Percentiles rank a stretch among this genome's conserved stretches.
phyloP scores from a whole-genome alignment of 2,113 vertebrate species.

The Peucedramus taeniatus region DNA sequence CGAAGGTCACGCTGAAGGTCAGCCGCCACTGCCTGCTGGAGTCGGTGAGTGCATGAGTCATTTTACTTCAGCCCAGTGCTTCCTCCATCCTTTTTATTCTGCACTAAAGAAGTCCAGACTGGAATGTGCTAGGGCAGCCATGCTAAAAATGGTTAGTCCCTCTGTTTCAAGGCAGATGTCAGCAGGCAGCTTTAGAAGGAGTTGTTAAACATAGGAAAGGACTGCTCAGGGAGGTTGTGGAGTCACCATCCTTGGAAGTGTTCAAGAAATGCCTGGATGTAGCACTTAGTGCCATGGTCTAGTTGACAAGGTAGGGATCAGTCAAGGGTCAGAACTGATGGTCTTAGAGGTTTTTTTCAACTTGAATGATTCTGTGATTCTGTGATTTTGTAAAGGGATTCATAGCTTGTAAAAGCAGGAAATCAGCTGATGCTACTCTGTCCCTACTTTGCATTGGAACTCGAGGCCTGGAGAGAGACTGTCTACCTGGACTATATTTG shows the following conservation, averaged over 20 bases:
- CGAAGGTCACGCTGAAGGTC: constrained; percentile 93
- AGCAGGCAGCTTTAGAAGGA: neutral
- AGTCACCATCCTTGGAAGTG: neutral
- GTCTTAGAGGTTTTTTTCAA: neutral
- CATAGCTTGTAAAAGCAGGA: neutral
- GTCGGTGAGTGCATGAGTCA: constrained; percentile 75
- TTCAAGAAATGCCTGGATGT: neutral
- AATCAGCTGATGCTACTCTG: neutral
- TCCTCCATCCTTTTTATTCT: neutral
- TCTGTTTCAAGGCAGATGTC: neutral
- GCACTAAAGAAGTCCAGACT: neutral
- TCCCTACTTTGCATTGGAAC: neutral
- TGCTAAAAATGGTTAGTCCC: neutral
- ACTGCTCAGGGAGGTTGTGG: neutral
- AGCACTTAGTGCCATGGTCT: neutral
- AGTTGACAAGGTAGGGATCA: neutral
- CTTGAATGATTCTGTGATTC: neutral
- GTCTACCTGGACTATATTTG: neutral
- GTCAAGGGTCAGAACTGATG: neutral
- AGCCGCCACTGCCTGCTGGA: constrained; percentile 87
- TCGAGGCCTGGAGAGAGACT: neutral
- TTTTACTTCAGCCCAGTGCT: neutral
- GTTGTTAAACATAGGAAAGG: neutral
- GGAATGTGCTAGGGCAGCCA: neutral
- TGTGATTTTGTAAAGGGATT: neutral